Evolutionary conservation across 1,140 invertebrate species (phyloP).

Genomic region (Drosophila pseudoobscura): DNA sequence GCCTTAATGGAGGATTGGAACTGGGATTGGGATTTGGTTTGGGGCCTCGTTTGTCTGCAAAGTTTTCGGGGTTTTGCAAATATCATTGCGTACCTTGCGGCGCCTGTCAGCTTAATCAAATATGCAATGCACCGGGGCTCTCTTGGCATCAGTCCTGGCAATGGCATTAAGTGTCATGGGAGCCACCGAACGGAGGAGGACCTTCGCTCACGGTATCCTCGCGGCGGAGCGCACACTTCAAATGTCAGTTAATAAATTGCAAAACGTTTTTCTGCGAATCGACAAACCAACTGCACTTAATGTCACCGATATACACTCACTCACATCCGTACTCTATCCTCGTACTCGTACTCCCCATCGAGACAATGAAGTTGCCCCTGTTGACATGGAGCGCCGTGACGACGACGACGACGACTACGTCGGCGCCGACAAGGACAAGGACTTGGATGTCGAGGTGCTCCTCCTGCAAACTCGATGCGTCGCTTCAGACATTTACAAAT

Average conservation of each 20-base stretch:
- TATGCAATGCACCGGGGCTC: constrained; percentile 30
- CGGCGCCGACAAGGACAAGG: background rate
- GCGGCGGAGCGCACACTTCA: constrained; percentile 37
- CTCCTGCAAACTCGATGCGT: background rate
- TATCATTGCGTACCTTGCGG: constrained; percentile 61
- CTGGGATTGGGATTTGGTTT: no score
- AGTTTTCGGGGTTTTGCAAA: constrained; percentile 56
- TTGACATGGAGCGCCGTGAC: constrained; percentile 59
- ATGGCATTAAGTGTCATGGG: no score
- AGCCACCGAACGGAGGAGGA: background rate
- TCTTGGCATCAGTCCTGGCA: no score
- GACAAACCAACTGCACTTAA: constrained; percentile 67
- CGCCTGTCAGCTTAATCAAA: constrained; percentile 59
- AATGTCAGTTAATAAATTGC: constrained; percentile 70
- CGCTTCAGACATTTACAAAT: constrained; percentile 66
- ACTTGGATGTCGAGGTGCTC: background rate
- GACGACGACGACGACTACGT: constrained; percentile 34
- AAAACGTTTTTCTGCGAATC: constrained; percentile 68
- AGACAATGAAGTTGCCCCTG: constrained; percentile 62
- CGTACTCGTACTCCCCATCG: no score
- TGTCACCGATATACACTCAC: constrained; percentile 47
- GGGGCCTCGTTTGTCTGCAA: constrained; percentile 55
- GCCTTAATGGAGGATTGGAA: constrained; percentile 30
- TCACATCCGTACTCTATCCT: background rate
- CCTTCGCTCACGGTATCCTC: background rate